Percentiles rank a stretch among this genome's conserved stretches.
These are phyloP conservation scores for Caradrina kadenii DNA, from an alignment of 2,888 invertebrate genomes.

Conservation along the genomic window DNA sequence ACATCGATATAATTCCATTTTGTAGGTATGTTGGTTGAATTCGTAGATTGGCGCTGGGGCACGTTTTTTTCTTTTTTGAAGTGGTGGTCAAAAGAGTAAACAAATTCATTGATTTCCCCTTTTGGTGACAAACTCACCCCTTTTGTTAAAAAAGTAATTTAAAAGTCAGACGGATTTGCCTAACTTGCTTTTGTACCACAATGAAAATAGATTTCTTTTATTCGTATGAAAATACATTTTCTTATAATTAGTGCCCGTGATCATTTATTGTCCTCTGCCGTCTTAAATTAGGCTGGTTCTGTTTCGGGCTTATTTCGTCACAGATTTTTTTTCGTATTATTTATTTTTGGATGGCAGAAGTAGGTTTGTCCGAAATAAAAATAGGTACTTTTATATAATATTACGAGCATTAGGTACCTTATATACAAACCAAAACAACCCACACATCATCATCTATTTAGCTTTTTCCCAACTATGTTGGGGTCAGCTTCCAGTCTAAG, in stretches of 20 bases:
- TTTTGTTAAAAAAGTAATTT: constrained; percentile 21
- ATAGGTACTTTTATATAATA: constrained; percentile 14
- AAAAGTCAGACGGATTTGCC: constrained; percentile 28
- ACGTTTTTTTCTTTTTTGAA: no score
- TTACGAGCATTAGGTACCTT: background rate
- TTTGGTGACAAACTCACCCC: background rate
- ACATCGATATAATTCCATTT: no score
- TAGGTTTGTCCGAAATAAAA: constrained; percentile 21
- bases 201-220: constrained; percentile 35
- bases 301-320: background rate
- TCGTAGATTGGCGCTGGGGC: no score
- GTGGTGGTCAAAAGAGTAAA: no score
- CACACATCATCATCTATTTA: no score
- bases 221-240: constrained; percentile 12
- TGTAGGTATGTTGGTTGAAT: no score
- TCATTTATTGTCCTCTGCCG: background rate
- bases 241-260: constrained; percentile 23
- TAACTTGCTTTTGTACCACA: constrained; percentile 21
- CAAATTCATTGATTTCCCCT: background rate
- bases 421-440: constrained; percentile 7
- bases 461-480: no score
- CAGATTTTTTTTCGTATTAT: constrained; percentile 1
- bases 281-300: constrained; percentile 28
- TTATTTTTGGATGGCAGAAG: constrained; percentile 20
- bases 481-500: no score